These are phyloP conservation scores for Ibidorhyncha struthersii DNA, from an alignment of 2,113 vertebrate genomes.

Conservation along the genomic window DNA sequence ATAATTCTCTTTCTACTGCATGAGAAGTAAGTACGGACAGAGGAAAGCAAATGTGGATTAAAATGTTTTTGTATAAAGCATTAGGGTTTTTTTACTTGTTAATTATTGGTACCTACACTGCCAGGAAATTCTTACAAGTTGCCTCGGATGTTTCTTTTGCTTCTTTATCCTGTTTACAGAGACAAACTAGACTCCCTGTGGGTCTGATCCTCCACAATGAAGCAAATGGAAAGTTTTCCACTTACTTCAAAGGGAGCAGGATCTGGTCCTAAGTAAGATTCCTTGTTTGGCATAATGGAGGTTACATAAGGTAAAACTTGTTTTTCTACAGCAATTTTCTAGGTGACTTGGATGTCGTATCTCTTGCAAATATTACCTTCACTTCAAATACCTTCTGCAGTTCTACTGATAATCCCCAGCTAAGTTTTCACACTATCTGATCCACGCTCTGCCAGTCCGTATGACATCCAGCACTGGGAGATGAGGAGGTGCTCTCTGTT, in stretches of 20 bases:
- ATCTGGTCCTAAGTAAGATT: conserved; percentile 20
- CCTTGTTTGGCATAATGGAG: conserved; percentile 12
- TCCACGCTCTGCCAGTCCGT: conserved; percentile 24
- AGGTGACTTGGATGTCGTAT: background rate
- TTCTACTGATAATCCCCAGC: conserved; percentile 27
- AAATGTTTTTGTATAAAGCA: background rate
- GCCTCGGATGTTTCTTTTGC: conserved; percentile 34
- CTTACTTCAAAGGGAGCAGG: conserved; percentile 21
- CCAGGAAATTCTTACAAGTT: conserved; percentile 49
- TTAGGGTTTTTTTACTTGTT: background rate
- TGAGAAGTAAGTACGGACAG: background rate
- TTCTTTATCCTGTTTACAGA: conserved; percentile 54
- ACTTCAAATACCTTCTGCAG: conserved; percentile 27
- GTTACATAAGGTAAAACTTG: conserved; percentile 43
- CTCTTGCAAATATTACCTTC: conserved; percentile 24
- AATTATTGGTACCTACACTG: conserved; percentile 34
- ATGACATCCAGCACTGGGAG: conserved; percentile 1
- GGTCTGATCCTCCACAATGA: background rate
- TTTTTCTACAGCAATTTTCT: conserved; percentile 1
- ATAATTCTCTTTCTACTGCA: background rate
- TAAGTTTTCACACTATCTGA: conserved; percentile 58
- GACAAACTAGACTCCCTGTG: conserved; percentile 21
- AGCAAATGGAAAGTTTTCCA: conserved; percentile 49
- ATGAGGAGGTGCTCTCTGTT: background rate
- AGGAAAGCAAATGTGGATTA: background rate